phyloP scores from a whole-genome alignment of 2,797 vertebrate species.

The Girardinus metallicus region DNA sequence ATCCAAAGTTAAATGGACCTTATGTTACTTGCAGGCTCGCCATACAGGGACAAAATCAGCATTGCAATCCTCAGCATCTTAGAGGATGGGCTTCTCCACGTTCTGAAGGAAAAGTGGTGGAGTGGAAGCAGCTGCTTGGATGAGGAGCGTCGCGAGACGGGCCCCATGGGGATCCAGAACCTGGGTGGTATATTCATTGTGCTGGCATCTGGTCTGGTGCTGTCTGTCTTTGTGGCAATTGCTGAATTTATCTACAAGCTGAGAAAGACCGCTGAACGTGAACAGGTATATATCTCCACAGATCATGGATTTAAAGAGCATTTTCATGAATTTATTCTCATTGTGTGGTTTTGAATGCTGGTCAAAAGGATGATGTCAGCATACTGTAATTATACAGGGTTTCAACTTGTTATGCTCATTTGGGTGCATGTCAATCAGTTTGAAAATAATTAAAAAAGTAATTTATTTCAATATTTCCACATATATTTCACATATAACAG shows the following conservation, averaged over 20 bases:
- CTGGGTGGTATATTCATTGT: constrained; percentile 98
- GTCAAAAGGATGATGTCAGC: constrained; percentile 10
- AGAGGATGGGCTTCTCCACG: constrained; percentile 95
- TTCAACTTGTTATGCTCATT: constrained; percentile 18
- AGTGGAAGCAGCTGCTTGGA: constrained; percentile 91
- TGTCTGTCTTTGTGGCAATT: constrained; percentile 95
- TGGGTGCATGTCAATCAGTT: background rate
- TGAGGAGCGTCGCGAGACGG: constrained; percentile 92
- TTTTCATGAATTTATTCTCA: background rate
- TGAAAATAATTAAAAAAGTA: background rate
- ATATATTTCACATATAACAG: background rate
- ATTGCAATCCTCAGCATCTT: constrained; percentile 96
- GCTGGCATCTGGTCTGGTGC: constrained; percentile 92
- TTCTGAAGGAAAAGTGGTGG: constrained; percentile 99
- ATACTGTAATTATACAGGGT: constrained; percentile 10
- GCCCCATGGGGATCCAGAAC: constrained; percentile 96
- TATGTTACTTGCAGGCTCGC: constrained; percentile 87
- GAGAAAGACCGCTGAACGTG: constrained; percentile 91
- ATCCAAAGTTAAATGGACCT: constrained; percentile 64
- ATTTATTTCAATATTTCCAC: background rate
- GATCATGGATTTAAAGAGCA: constrained; percentile 13
- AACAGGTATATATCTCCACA: constrained; percentile 87
- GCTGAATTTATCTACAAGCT: constrained; percentile 98
- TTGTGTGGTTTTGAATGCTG: background rate
- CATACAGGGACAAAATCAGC: constrained; percentile 97